A percentile compares a stretch with the other conserved stretches of the same genome.
These are phyloP conservation scores for Maconellicoccus hirsutus DNA, from an alignment of 1,140 invertebrate genomes.

Conservation along the genomic window DNA sequence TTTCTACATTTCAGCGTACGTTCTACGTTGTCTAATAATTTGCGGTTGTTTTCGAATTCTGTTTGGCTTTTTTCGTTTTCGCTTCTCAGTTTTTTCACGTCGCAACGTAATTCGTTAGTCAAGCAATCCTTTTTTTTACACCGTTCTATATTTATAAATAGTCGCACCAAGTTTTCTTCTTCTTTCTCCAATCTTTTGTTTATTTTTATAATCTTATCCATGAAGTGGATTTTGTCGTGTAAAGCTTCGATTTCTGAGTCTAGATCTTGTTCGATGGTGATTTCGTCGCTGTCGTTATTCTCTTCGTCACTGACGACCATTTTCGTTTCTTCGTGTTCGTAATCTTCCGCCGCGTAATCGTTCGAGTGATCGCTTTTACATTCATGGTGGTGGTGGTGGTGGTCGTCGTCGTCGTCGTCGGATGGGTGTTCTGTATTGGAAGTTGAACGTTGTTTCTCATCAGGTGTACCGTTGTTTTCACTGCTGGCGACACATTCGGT, in stretches of 20 bases:
- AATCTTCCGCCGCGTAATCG: too few relatives aligned
- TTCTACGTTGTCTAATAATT: slow-evolving; percentile 49
- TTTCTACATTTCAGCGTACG: slow-evolving; percentile 48
- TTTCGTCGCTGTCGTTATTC: slow-evolving; percentile 24
- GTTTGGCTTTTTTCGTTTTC: slow-evolving; percentile 45
- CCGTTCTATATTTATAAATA: slow-evolving; percentile 46
- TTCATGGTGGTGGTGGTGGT: too few relatives aligned
- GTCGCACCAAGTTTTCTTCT: slow-evolving; percentile 42
- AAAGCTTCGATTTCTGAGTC: slow-evolving; percentile 19
- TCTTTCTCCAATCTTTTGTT: slow-evolving; percentile 57
- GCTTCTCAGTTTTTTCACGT: slow-evolving; percentile 26
- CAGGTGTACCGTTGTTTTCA: slow-evolving; percentile 17
- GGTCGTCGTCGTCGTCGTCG: too few relatives aligned
- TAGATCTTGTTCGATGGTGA: slow-evolving; percentile 24
- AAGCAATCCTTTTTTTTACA: slow-evolving; percentile 42
- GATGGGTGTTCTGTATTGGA: not conserved
- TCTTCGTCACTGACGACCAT: not conserved
- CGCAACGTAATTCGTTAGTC: not conserved
- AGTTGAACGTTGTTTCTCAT: not conserved
- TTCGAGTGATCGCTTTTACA: too few relatives aligned
- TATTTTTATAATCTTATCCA: slow-evolving; percentile 56
- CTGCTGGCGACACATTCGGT: not conserved
- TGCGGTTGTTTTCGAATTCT: slow-evolving; percentile 50
- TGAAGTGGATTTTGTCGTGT: slow-evolving; percentile 43
- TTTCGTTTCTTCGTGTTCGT: too few relatives aligned